These are phyloP conservation scores for Ptychochromis oligacanthus DNA, from an alignment of 2,113 vertebrate species.

Conservation along the genomic window DNA sequence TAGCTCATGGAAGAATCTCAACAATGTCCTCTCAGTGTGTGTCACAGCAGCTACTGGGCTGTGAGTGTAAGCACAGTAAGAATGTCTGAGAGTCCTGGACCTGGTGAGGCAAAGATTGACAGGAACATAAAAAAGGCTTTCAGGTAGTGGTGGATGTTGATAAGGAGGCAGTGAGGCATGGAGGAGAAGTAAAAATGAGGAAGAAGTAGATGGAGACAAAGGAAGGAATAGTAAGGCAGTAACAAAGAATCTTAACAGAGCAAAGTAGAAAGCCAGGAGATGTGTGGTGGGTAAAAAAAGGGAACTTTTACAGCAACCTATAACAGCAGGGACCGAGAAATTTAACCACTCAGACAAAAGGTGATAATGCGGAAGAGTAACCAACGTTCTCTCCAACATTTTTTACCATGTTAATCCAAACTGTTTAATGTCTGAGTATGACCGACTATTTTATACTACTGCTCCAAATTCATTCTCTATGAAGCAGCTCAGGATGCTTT, in stretches of 20 bases:
- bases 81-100: conserved; percentile 27
- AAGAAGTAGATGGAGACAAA: background rate
- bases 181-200: background rate
- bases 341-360: background rate
- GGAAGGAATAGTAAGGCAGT: background rate
- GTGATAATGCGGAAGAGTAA: background rate
- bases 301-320: background rate
- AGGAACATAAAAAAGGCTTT: accelerated
- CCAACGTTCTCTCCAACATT: background rate
- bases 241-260: background rate
- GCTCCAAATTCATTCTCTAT: background rate
- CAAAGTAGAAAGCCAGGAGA: background rate
- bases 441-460: background rate
- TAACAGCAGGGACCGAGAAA: background rate
- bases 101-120: background rate
- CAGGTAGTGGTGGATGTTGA: background rate
- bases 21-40: conserved; percentile 66
- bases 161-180: background rate
- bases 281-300: background rate
- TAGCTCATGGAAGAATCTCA: conserved; percentile 67
- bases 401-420: background rate
- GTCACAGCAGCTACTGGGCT: conserved; percentile 19
- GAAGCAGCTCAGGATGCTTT: conserved; percentile 6
- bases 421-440: background rate
- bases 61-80: conserved; percentile 30